These are phyloP conservation scores for Carpatolechia fugitivella DNA, from an alignment of 2,888 invertebrate genomes.

Conservation along the genomic window DNA sequence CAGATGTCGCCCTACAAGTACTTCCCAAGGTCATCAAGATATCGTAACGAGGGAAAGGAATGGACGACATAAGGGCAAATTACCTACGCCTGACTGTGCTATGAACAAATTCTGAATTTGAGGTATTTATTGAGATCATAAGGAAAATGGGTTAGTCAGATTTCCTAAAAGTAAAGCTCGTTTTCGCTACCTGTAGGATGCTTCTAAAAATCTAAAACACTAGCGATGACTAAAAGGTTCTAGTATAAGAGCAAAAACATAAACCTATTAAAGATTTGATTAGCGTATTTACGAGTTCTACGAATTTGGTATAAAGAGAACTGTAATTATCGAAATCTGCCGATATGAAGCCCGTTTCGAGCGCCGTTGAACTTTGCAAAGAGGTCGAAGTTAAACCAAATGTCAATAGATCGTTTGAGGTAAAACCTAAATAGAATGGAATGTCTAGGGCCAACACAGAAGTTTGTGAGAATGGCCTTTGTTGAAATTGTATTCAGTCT, in stretches of 20 bases:
- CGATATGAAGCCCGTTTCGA: slow-evolving; percentile 31
- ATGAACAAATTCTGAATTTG: background rate
- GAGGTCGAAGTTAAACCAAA: slow-evolving; percentile 42
- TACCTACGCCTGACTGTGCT: slow-evolving; percentile 31
- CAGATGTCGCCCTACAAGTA: slow-evolving; percentile 29
- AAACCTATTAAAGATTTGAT: background rate
- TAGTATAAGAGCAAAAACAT: background rate
- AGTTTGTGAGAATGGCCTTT: slow-evolving; percentile 32
- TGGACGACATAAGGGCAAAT: slow-evolving; percentile 35
- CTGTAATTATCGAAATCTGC: slow-evolving; percentile 38
- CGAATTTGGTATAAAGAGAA: slow-evolving; percentile 41
- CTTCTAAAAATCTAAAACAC: no score
- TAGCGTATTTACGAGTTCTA: slow-evolving; percentile 27
- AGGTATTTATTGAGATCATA: background rate
- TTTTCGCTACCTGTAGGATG: background rate
- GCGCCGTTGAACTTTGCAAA: slow-evolving; percentile 42
- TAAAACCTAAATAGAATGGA: slow-evolving; percentile 24
- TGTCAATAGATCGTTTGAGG: slow-evolving; percentile 31
- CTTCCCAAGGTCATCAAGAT: slow-evolving; percentile 44
- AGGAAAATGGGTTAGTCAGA: no score
- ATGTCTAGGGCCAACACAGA: slow-evolving; percentile 14
- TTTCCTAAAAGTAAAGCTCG: no score
- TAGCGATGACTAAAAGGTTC: slow-evolving; percentile 16
- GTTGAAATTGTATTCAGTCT: slow-evolving; percentile 11
- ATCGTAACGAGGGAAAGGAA: slow-evolving; percentile 39